Conservation (phyloP, 1,140 invertebrate genomes). For the Eufriesea mexicana region DNA sequence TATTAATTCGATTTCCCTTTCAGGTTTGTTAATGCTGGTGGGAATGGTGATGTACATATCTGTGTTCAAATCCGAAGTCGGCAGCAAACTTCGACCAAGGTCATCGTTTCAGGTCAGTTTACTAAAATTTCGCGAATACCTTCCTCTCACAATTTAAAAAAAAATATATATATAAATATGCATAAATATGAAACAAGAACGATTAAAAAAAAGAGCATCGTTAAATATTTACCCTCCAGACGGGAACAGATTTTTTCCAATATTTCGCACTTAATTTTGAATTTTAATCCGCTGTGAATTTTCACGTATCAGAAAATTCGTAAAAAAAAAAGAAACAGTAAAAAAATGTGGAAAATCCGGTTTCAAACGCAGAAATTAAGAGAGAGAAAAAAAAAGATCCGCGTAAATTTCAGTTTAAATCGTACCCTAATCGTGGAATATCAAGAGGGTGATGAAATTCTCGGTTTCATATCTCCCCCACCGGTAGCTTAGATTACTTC, state of each 20-base stretch:
- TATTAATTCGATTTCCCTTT: constrained; percentile 69
- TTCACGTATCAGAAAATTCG: neutral
- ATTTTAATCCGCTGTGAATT: neutral
- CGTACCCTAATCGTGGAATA: no score
- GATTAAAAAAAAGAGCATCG: neutral
- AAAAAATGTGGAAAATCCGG: no score
- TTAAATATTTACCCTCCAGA: neutral
- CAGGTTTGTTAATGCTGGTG: constrained; percentile 93
- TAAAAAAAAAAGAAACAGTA: neutral
- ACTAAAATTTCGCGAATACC: neutral
- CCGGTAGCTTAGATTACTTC: constrained; percentile 21
- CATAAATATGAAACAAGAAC: neutral
- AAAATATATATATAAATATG: no score
- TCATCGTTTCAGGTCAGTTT: constrained; percentile 83
- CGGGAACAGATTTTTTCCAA: neutral
- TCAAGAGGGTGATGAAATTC: neutral
- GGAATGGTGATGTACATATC: constrained; percentile 96
- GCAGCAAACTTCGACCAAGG: constrained; percentile 90
- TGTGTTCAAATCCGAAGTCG: constrained; percentile 94
- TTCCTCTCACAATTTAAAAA: no score
- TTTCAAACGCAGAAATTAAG: neutral
- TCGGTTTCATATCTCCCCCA: constrained; percentile 14
- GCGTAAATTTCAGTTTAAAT: neutral
- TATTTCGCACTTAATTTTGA: neutral
- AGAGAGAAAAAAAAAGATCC: neutral